Percentiles rank a stretch among this genome's conserved stretches.
phyloP scores from a whole-genome alignment of 1,140 invertebrate species.

The Glossosoma conforme region DNA sequence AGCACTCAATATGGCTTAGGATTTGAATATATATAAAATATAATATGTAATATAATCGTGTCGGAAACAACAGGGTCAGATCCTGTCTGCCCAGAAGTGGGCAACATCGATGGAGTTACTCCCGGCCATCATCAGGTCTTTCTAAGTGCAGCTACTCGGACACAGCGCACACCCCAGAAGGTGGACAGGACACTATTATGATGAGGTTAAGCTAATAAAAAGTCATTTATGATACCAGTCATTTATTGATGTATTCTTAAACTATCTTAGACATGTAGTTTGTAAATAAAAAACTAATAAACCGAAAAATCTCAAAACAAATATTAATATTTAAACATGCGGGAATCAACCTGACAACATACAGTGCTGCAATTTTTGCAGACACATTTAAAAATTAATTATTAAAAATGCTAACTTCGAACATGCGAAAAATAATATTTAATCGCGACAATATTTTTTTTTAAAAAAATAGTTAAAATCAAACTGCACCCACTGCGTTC shows the following conservation, averaged over 20 bases:
- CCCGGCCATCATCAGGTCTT: too few relatives aligned
- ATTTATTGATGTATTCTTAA: conserved; percentile 28
- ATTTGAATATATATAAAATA: too few relatives aligned
- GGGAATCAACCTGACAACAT: conserved; percentile 1
- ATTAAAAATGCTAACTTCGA: conserved; percentile 13
- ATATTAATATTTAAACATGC: conserved; percentile 8
- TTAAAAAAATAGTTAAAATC: conserved; percentile 17
- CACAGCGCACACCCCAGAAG: too few relatives aligned
- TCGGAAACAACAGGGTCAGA: too few relatives aligned
- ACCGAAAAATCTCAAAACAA: conserved; percentile 15
- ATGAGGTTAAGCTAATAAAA: too few relatives aligned
- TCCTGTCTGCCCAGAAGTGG: too few relatives aligned
- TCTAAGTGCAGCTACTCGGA: too few relatives aligned
- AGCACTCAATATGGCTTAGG: too few relatives aligned
- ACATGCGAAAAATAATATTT: conserved; percentile 15
- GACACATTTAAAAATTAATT: conserved; percentile 5
- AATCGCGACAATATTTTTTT: too few relatives aligned
- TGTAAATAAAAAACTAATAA: conserved; percentile 29
- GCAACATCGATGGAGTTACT: too few relatives aligned
- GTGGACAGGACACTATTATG: too few relatives aligned
- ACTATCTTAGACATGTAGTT: conserved; percentile 28
- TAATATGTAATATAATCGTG: too few relatives aligned
- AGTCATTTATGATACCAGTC: conserved; percentile 28
- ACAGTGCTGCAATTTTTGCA: conserved; percentile 2
- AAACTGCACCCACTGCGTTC: conserved; percentile 30